Evolutionary conservation across 2,797 vertebrate genomes (phyloP), one percentile per base, ranked within the genome.

Genomic region (Darevskia mixta): DNA sequence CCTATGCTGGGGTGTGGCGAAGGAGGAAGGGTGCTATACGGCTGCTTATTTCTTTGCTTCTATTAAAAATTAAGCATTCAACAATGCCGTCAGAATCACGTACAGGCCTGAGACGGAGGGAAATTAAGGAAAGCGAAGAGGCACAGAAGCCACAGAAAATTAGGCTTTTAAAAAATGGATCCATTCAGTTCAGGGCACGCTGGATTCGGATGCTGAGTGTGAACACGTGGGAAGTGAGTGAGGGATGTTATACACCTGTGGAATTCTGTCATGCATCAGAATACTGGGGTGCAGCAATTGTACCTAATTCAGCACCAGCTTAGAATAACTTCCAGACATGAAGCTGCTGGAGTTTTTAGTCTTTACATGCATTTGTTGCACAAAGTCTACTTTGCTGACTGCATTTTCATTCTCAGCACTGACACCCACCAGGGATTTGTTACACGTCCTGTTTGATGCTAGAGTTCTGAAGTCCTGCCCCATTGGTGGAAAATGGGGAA

Each of bases 391-490:
- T 92, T 92, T 87, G 83, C 73, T 61, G 69, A 61, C 2, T 75
- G 79, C 27, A 73, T 91, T 94, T 89, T 80, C 89, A 86, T 82
- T 90, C 86, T 88, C 90, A 83, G 23, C 61, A 83, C 87, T 93
- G 92, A 92, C 89, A 87, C 69, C 18, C 71, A 61, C 86, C 93
- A 90, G 88, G 90, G 55, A 79, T 87, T 89, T 66, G 20, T 23
- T 64, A 15, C 49, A 55, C 4, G 49, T 15, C 49, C 49, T 55
- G 49, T 1, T 3, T 55, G 49, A 55, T 55, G 49, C 49, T 55
- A 55, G 13, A 55, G 49, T 55, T 64, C 61, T 23, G 17, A 64
- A 64, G 7, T 64, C 20, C 29, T 71, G 29, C 11, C 4, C 32
- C 18, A 18, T 35, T 35, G 18, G n/a, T 73, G 61, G 61, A 23